A percentile compares a stretch with the other conserved stretches of the same genome.
Conservation (phyloP, 2,113 vertebrate species). For the Acinonyx jubatus region DNA sequence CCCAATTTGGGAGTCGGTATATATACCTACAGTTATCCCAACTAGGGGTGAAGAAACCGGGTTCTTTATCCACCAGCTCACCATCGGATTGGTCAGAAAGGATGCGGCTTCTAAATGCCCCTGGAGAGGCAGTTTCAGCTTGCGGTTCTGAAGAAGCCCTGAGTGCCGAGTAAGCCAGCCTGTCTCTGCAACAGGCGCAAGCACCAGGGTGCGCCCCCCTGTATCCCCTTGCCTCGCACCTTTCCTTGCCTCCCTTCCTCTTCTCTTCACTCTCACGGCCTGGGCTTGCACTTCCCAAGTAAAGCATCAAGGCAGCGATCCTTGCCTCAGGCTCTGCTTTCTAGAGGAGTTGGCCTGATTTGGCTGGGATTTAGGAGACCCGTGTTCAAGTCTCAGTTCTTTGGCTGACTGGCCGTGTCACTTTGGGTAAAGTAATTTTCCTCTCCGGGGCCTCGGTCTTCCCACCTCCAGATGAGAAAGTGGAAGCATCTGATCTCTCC, state of each 20-base stretch:
- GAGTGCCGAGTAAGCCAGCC: neutral
- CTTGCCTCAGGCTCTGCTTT: neutral
- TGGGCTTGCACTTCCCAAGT: neutral
- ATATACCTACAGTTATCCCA: neutral
- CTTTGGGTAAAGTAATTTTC: neutral
- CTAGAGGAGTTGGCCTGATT: neutral
- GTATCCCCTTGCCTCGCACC: fast-evolving
- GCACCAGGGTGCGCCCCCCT: fast-evolving
- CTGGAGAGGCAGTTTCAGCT: neutral
- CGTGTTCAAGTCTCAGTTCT: neutral
- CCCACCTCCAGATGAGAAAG: neutral
- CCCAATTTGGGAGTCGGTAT: neutral
- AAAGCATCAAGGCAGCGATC: neutral
- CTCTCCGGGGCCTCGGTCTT: neutral
- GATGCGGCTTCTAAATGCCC: neutral
- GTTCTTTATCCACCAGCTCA: neutral
- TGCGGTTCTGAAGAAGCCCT: neutral
- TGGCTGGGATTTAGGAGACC: neutral
- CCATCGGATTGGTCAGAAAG: neutral
- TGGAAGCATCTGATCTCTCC: neutral
- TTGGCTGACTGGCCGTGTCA: neutral
- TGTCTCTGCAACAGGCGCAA: neutral
- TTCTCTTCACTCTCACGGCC: neutral
- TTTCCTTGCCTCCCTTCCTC: neutral
- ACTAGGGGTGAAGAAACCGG: neutral